Evolutionary conservation across 2,888 invertebrate genomes (phyloP), one percentile per base, ranked within the genome.

Genomic region (Drosophila emarginata): DNA sequence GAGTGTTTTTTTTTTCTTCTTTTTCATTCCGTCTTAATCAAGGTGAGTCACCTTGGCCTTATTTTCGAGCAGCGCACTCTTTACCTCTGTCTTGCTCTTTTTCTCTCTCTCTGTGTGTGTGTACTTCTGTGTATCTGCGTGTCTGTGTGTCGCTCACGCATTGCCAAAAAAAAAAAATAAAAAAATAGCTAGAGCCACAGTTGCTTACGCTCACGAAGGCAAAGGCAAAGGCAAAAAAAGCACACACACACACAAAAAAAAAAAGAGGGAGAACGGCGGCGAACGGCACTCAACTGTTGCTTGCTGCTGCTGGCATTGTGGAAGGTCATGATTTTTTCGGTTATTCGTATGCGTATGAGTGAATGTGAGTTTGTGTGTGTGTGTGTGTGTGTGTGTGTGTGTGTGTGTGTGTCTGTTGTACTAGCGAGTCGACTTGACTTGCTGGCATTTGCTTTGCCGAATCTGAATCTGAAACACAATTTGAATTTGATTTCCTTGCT

Each of bases 21-120:
- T 69, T 73, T 86, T 81, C 82, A 85, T 87, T 85, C 89, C 87
- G 90, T 89, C 88, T 89, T 83, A 89, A 90, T 90, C 90, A 90
- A 90, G 90, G 90, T 89, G 88, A 90, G 85, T 86, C 84, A 89
- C 90, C 90, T 90, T 90, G 90, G 90, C 90, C 90, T 90, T 90
- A 90, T 90, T 90, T 88, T 87, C 77, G 85, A 84, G 74, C 83
- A 84, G 80, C 84, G 82, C 85, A 84, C 83, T 84, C 85, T 84
- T 83, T 80, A 67, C 72, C 62, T 67, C 21, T 51, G 32, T 54
- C 15, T 14, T 4, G 45, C 32, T 40, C 32, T 7, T 9, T 9
- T 18, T 50, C 12, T n/a, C 9, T 23, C 53, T 36, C 52, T 58
- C 53, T 58, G 14, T n/a, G n/a, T n/a, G n/a, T n/a, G n/a, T n/a